Conservation (phyloP, 2,797 vertebrate genomes). For the Phalanger gymnotis region DNA sequence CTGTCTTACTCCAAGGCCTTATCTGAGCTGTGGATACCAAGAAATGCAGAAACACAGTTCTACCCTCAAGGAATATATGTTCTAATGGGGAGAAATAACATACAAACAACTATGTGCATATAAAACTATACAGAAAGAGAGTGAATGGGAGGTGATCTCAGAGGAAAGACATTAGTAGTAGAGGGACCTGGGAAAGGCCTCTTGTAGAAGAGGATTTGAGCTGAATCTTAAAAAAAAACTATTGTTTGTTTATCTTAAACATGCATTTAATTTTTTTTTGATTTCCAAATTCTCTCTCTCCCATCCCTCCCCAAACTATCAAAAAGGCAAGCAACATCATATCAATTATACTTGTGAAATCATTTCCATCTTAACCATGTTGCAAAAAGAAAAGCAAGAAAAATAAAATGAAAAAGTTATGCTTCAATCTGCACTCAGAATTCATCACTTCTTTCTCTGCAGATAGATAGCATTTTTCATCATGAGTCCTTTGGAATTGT, state of each 20-base stretch:
- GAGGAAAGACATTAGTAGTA: background rate
- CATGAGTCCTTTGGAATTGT: background rate
- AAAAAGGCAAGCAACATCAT: background rate
- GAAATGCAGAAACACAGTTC: background rate
- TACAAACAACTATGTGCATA: background rate
- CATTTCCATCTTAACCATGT: background rate
- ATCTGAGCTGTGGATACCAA: background rate
- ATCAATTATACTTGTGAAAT: background rate
- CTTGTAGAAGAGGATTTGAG: background rate
- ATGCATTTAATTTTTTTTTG: background rate
- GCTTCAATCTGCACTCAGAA: background rate
- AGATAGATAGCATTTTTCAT: background rate
- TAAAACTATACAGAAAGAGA: background rate
- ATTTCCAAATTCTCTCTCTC: background rate
- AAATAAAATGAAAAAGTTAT: background rate
- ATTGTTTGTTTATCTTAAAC: background rate
- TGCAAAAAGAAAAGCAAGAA: background rate
- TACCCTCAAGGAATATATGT: background rate
- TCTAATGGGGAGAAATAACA: background rate
- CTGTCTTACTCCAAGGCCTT: background rate
- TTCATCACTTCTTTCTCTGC: background rate
- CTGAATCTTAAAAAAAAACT: too few species aligned
- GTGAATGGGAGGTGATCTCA: background rate
- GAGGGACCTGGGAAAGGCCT: background rate
- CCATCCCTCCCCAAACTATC: background rate